Base-by-base conservation (phyloP, 2,113 vertebrate species). In the Polyodon spathula region DNA sequence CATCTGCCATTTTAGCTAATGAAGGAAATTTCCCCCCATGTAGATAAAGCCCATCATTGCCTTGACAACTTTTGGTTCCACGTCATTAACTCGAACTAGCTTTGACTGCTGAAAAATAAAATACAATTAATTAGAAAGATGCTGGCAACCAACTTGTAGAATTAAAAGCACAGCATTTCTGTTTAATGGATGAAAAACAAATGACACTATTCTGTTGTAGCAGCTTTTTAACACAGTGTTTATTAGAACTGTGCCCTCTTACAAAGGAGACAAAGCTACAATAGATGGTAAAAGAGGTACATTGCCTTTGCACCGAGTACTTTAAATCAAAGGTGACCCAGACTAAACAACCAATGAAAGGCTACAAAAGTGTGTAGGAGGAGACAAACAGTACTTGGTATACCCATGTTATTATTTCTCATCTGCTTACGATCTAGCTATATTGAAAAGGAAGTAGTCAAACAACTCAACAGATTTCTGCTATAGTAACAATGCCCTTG, bases 61-160 rank as follows among this genome's bases (percentile, higher is more conserved):
- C 73, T 81, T 75, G 63, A 83, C 78, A 86, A 78, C 69, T 73
- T 71, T 83, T 76, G 72, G 81, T 90, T 89, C 82, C 78, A 81
- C 79, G 69, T 75, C 79, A 86, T 92, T 91, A 89, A 83, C 82
- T 87, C 81, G 78, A 82, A 83, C 76, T 83, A 85, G 84, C 83
- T 81, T 89, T 73, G 76, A 82, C 69, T 78, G 77, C 56, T 81
- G 84, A 78, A 80, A 86, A 88, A 84, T 77, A 84, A 78, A 77
- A 87, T 82, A 81, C 86, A 89, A 81, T 83, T 89, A 92, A 91
- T 87, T 83, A 88, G 69, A 73, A 58, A 71, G 76, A 85, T 78
- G 73, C 73, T 86, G 85, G 82, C 90, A 90, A 88, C 58, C 74
- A 88, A 89, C 79, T 73, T 84, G 67, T 81, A 74, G 81, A 91